These are phyloP conservation scores for Phalacrocorax brasilianus DNA, from an alignment of 2,113 vertebrate species.

Conservation along the genomic window DNA sequence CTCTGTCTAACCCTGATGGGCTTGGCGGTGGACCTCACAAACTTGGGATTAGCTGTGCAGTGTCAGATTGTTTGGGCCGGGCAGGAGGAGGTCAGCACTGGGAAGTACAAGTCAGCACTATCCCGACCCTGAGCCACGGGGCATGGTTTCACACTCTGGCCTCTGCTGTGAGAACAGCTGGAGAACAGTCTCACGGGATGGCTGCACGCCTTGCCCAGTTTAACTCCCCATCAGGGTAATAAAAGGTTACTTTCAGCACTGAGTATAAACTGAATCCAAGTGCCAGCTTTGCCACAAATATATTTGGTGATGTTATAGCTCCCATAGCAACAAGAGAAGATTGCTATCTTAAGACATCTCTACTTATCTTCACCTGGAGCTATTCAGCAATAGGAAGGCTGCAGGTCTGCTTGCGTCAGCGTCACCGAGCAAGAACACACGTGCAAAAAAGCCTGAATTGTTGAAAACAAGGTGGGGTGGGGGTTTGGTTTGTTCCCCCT, in stretches of 20 bases:
- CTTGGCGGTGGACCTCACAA: background rate
- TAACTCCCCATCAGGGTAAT: background rate
- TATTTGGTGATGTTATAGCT: background rate
- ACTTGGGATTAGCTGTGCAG: background rate
- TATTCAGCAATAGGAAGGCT: background rate
- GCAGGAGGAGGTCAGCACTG: background rate
- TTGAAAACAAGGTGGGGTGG: background rate
- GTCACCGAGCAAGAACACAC: background rate
- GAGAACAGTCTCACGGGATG: background rate
- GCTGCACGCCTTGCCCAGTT: background rate
- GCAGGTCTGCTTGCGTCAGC: background rate
- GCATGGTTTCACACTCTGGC: fast-evolving
- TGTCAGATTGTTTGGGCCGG: background rate
- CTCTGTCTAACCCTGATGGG: background rate
- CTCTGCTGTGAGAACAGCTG: background rate
- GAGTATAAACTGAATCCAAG: background rate
- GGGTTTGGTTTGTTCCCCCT: background rate
- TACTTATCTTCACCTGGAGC: conserved; percentile 6
- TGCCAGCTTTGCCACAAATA: background rate
- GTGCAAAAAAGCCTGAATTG: background rate
- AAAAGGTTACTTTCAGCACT: background rate
- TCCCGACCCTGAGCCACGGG: fast-evolving
- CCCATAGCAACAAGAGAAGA: background rate
- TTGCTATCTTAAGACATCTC: background rate
- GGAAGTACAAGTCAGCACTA: background rate